phyloP scores from a whole-genome alignment of 2,888 invertebrate genomes.

The Schizotus pectinicornis region DNA sequence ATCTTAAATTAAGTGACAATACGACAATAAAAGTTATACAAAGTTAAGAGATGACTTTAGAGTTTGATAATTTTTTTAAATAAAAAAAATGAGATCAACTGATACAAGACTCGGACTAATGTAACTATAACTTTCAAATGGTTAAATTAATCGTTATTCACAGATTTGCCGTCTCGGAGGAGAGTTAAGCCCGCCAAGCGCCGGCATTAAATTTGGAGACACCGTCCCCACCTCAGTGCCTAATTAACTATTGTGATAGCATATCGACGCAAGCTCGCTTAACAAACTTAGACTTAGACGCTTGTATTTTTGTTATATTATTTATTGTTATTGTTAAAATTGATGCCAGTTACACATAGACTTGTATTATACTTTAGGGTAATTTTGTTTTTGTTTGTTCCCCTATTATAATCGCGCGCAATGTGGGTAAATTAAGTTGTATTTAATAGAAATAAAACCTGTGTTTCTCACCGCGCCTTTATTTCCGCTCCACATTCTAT shows the following conservation, averaged over 20 bases:
- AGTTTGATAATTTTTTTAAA: too few relatives aligned
- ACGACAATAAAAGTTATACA: too few relatives aligned
- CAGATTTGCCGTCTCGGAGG: slow-evolving; percentile 19
- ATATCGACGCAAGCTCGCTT: neutral
- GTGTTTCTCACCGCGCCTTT: slow-evolving; percentile 2
- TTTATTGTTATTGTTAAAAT: slow-evolving; percentile 1
- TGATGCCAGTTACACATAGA: slow-evolving; percentile 4
- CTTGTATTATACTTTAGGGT: slow-evolving; percentile 9
- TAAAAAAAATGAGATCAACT: too few relatives aligned
- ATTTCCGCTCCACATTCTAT: slow-evolving; percentile 31
- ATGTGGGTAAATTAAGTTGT: slow-evolving; percentile 27
- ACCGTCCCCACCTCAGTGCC: slow-evolving; percentile 12
- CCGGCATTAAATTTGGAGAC: slow-evolving; percentile 11
- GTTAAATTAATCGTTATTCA: slow-evolving; percentile 14
- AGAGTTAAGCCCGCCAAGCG: slow-evolving; percentile 11
- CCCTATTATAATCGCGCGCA: slow-evolving; percentile 11
- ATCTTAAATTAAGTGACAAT: too few relatives aligned
- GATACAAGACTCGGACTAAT: too few relatives aligned
- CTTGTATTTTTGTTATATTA: slow-evolving; percentile 16
- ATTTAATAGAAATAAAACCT: slow-evolving; percentile 17
- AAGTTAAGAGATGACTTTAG: too few relatives aligned
- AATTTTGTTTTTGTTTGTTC: slow-evolving; percentile 19
- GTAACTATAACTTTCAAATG: too few relatives aligned
- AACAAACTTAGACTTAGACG: neutral
- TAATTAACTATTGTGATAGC: slow-evolving; percentile 20